Conservation (phyloP, 2,888 invertebrate species). For the Teinopalpus imperialis region DNA sequence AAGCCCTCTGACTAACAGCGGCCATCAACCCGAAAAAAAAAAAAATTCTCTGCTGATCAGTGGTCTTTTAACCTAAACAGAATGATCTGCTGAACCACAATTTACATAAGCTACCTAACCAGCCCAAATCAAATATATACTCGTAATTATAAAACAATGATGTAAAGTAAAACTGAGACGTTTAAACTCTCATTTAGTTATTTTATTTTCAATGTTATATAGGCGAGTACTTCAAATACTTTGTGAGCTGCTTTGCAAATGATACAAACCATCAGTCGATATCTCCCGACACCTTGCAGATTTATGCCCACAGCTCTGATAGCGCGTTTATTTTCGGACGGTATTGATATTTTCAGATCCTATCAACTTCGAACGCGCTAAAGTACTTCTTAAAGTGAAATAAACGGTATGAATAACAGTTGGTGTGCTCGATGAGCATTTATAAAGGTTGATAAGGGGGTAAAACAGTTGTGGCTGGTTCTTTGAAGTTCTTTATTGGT, state of each 20-base stretch:
- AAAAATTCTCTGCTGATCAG: too few relatives aligned
- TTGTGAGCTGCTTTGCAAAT: slow-evolving; percentile 75
- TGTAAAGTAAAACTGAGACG: slow-evolving; percentile 9
- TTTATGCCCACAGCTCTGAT: slow-evolving; percentile 64
- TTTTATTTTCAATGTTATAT: slow-evolving; percentile 19
- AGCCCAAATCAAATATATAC: too few relatives aligned
- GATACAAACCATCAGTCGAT: slow-evolving; percentile 78
- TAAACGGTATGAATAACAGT: slow-evolving; percentile 47
- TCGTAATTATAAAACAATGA: too few relatives aligned
- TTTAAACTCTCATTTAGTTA: slow-evolving; percentile 16
- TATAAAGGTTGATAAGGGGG: slow-evolving; percentile 23
- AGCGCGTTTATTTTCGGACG: slow-evolving; percentile 67
- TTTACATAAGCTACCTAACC: too few relatives aligned
- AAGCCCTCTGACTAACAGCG: too few relatives aligned
- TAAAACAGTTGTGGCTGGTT: slow-evolving; percentile 15
- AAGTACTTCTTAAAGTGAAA: slow-evolving; percentile 65
- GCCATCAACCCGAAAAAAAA: too few relatives aligned
- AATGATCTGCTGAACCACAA: too few relatives aligned
- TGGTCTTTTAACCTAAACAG: too few relatives aligned
- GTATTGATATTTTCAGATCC: slow-evolving; percentile 71
- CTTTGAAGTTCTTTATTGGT: slow-evolving; percentile 27
- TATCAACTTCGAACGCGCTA: slow-evolving; percentile 69
- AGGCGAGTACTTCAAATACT: slow-evolving; percentile 57
- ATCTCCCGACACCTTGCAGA: slow-evolving; percentile 74
- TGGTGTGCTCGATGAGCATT: slow-evolving; percentile 35